Evolutionary conservation across 2,113 vertebrate species (phyloP), one percentile per base, ranked within the genome.

Genomic region (Etia nguti): DNA sequence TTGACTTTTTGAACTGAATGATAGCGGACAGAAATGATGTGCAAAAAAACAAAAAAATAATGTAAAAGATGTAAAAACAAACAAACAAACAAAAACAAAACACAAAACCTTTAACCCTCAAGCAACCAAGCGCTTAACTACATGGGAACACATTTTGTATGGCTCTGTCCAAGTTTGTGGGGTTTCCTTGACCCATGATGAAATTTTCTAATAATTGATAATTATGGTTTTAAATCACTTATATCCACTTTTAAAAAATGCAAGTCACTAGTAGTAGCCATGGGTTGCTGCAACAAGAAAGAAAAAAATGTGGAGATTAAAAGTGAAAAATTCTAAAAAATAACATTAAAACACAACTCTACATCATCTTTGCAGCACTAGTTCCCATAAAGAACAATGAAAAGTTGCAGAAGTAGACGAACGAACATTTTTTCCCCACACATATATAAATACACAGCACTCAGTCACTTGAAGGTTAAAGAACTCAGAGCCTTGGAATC

Each of bases 401-500:
- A 26, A 73, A 73, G 68, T 29, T 29, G 15, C 22, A 73, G 22
- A 73, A 46, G 22, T 29, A 48, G 38, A 43, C 15, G 41, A 22
- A 73, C 18, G 1, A 77, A 77, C 46, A 6, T 3, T 26, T 50
- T 77, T 52, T n/a, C 24, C 24, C 24, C 6, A 38, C 34, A 48
- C 24, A 11, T 29, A 10, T 29, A 75, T 31, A 75, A 77, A 50
- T 11, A 50, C 6, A 13, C 73, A 34, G 26, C 1, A 34, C 46
- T 77, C 4, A 10, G 46, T 77, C 46, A 77, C 73, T 77, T 77
- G 26, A 52, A 77, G 46, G 46, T 77, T 77, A 77, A 77, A 52
- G 26, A 77, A 3, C 26, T 77, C 46, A 34, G 4, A 77, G 46
- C 73, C 46, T 77, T 77, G 46, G 26, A 9, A 77, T 52, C 73